Evolutionary conservation across 2,113 vertebrate species (phyloP).

Genomic region (Rhea americana): DNA sequence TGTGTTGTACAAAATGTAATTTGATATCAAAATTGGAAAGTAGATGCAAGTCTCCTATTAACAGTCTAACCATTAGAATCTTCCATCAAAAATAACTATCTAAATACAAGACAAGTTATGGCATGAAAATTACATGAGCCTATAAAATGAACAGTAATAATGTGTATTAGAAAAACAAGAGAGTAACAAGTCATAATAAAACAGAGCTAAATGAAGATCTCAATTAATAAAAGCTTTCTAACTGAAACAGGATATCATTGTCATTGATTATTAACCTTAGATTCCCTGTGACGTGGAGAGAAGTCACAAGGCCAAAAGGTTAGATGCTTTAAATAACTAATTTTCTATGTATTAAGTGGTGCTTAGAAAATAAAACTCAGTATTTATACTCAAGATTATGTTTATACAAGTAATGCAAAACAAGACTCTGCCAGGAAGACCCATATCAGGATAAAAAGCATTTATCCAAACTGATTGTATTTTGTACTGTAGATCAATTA

Average conservation of each 20-base stretch:
- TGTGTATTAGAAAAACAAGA: background rate
- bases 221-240: background rate
- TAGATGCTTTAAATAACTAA: background rate
- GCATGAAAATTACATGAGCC: background rate
- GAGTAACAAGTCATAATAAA: background rate
- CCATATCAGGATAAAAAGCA: background rate
- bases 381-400: background rate
- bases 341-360: background rate
- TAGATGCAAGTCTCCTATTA: background rate
- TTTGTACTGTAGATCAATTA: constrained; percentile 17
- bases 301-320: background rate
- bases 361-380: background rate
- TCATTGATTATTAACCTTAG: background rate
- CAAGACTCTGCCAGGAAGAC: background rate
- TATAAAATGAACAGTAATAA: background rate
- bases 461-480: background rate
- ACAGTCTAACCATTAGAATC: background rate
- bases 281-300: background rate
- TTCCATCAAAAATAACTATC: background rate
- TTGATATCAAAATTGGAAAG: background rate
- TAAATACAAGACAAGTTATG: background rate
- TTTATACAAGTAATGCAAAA: background rate
- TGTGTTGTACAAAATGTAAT: background rate
- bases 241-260: background rate
- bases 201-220: background rate